These are phyloP conservation scores for Dicrurus megarhynchus DNA, from an alignment of 2,113 vertebrate species.

Conservation along the genomic window DNA sequence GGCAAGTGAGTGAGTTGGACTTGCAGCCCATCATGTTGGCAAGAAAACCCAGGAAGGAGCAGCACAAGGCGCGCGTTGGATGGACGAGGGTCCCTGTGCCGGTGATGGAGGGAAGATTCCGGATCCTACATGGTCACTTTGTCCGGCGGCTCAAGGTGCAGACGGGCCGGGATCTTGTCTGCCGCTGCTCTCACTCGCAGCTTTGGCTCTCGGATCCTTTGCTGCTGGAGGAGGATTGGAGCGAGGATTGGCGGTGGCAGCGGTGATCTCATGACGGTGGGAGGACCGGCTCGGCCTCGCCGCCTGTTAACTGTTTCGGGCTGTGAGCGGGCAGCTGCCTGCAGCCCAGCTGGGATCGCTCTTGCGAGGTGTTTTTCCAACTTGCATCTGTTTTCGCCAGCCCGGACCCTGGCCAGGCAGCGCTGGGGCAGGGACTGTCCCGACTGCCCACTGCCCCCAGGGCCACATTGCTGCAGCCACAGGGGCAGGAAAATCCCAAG, in stretches of 20 bases:
- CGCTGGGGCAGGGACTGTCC: neutral
- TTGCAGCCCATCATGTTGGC: slow-evolving; percentile 82
- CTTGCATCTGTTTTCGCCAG: neutral
- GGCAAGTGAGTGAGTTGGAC: slow-evolving; percentile 82
- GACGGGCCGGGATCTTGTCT: neutral
- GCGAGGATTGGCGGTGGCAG: neutral
- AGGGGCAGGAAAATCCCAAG: accelerated
- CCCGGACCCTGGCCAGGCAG: neutral
- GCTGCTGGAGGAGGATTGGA: neutral
- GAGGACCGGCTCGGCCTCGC: neutral
- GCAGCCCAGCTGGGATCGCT: neutral
- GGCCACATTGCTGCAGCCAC: neutral
- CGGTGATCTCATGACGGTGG: slow-evolving; percentile 47
- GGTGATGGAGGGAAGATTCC: neutral
- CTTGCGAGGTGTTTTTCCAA: accelerated
- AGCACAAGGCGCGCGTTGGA: neutral
- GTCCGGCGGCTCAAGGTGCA: neutral
- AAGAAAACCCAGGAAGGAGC: slow-evolving; percentile 47
- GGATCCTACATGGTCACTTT: slow-evolving; percentile 56
- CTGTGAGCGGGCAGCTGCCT: neutral
- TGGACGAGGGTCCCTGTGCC: neutral
- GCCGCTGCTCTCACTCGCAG: slow-evolving; percentile 40
- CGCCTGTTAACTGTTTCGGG: slow-evolving; percentile 45
- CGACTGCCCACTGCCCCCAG: accelerated
- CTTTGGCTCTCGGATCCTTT: slow-evolving; percentile 18